Evolutionary conservation across 2,888 invertebrate species (phyloP), one percentile per base, ranked within the genome.

Genomic region (Axea sp.): DNA sequence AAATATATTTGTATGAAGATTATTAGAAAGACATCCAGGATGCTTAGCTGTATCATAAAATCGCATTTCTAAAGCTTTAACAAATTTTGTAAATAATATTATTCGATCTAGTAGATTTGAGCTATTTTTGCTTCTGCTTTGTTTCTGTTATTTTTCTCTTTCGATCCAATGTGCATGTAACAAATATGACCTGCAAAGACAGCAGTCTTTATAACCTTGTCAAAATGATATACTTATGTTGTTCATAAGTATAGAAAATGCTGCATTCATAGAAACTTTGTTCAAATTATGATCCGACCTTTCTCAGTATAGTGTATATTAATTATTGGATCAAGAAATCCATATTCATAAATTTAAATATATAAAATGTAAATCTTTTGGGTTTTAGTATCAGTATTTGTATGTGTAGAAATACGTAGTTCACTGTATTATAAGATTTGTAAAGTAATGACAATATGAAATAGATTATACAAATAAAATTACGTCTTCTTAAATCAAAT

Each of bases 271-370:
- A 41, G 41, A 9, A 47, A 14, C 19, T 14, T 26, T 37, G 28
- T 26, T 45, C 19, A 15, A 7, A 28, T 49, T 22, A 19, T 60
- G 47, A 28, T 28, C 37, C 7, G 47, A 60, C 24, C 39, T 2
- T 8, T 26, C 19, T 64, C 8, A 33, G 14, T 51, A 30, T 6
- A 31, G 39, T 22, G 33, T 24, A 24, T 41, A 51, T 51, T 28
- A 49, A 41, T 49, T 11, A 62, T 43, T 35, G 35, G 64, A 43
- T 51, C 41, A 64, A 49, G 33, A 64, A 64, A 53, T 53, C 35
- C 43, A 19, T 64, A 53, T 43, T 15, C 30, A 4, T 49, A 62
- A 47, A 64, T 41, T 53, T 51, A n/a, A 37, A 35, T 11, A 62
- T 51, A 64, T 17, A 51, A 53, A 64, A 51, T 43, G 31, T 51